A percentile compares a stretch with the other conserved stretches of the same genome.
phyloP scores from a whole-genome alignment of 2,797 vertebrate genomes.

The Urocyon cinereoargenteus region DNA sequence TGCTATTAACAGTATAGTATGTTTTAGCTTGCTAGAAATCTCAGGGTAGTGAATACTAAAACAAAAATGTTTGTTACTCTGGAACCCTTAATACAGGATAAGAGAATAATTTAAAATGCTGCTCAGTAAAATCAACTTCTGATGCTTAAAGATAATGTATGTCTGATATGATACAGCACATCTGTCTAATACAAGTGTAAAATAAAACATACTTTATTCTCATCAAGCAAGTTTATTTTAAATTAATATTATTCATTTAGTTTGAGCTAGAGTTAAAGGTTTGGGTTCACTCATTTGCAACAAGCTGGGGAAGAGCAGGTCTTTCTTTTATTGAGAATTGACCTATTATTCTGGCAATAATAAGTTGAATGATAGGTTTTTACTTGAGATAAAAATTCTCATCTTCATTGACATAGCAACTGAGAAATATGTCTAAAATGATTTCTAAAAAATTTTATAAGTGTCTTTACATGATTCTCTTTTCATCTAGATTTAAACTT shows the following conservation, averaged over 20 bases:
- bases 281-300: not conserved
- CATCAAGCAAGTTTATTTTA: not conserved
- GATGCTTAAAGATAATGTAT: not conserved
- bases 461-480: not conserved
- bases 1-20: not conserved
- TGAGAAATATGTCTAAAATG: not conserved
- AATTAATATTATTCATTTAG: not conserved
- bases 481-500: not conserved
- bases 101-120: not conserved
- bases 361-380: not conserved
- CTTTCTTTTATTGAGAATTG: not conserved
- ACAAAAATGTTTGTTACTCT: not conserved
- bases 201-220: not conserved
- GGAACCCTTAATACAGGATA: not conserved
- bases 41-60: not conserved
- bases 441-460: not conserved
- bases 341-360: not conserved
- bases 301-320: not conserved
- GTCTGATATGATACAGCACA: not conserved
- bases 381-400: not conserved
- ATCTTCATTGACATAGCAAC: not conserved
- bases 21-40: not conserved
- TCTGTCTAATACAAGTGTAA: not conserved
- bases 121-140: not conserved
- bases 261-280: not conserved